Conservation (phyloP, 2,113 vertebrate species). For the Psittacula cyanocephala region DNA sequence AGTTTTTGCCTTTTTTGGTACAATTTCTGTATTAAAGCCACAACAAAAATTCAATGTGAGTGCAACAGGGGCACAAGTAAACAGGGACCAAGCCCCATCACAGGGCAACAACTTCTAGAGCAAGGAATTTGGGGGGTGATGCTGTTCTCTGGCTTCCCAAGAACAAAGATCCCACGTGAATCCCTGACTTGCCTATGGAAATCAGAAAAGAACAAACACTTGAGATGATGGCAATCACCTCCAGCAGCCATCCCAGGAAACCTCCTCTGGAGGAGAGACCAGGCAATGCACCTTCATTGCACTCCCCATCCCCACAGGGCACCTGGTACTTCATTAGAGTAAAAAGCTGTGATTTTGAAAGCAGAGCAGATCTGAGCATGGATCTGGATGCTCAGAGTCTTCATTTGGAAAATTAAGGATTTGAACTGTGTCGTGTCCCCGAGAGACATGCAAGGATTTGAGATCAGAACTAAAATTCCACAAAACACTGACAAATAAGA, state of each 20-base stretch:
- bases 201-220: neutral
- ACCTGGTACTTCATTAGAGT: accelerated
- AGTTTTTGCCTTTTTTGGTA: neutral
- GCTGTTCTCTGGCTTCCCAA: neutral
- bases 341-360: neutral
- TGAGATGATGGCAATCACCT: neutral
- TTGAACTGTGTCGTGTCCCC: neutral
- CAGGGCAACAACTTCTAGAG: neutral
- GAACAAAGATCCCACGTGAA: neutral
- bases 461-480: neutral
- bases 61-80: neutral
- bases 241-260: neutral
- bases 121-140: neutral
- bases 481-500: neutral
- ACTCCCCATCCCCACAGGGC: neutral
- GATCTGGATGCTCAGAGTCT: neutral
- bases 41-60: neutral
- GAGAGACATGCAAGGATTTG: neutral
- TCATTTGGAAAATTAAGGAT: neutral
- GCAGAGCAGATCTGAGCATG: neutral
- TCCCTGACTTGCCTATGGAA: neutral
- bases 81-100: accelerated
- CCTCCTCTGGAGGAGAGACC: neutral
- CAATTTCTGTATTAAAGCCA: neutral
- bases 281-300: accelerated